Evolutionary conservation across 2,113 vertebrate genomes (phyloP), one percentile per base, ranked within the genome.

Genomic region (Ascaphus truei): DNA sequence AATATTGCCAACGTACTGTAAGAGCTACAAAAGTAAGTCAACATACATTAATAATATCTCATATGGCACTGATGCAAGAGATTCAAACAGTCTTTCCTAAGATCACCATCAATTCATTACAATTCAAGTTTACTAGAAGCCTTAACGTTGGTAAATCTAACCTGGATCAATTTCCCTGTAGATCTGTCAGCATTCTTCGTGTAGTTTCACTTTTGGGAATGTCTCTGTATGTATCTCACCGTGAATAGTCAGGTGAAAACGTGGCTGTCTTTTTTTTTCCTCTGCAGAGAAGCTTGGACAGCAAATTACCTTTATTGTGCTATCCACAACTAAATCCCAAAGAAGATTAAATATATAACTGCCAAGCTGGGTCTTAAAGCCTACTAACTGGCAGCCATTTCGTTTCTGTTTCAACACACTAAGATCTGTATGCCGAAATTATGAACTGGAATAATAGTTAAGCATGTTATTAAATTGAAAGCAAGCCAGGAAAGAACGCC

Each of bases 271-370:
- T 11, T 59, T 25, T 50, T 41, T 31, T 37, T 55, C 45, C 13
- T 45, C 37, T 41, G 34, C 63, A 55, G 61, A 33, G 26, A 37
- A 55, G 36, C 63, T 41, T 60, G 57, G 57, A 71, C 57, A 52
- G 31, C 57, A 71, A 71, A 71, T 71, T 71, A 33, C 57, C 57
- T 69, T 61, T 71, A 33, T 47, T 25, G 37, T 61, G 48, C 66
- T 58, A 7, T 31, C 36, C n/a, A 36, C 65, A 47, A 50, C 45
- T 57, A 61, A 52, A 52, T 71, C 67, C 55, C 56, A 71, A 61
- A 71, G 67, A 61, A 61, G 67, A 71, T 71, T 71, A 71, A 30
- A 51, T 30, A 61, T 37, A 20, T 39, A 52, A 48, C 45, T 39
- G 67, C 57, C 56, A 71, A 47, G 30, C 53, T 41, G 33, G 45